A percentile compares a stretch with the other conserved stretches of the same genome.
Evolutionary conservation across 1,140 invertebrate genomes (phyloP).

Genomic region (Drosophila ironensis): DNA sequence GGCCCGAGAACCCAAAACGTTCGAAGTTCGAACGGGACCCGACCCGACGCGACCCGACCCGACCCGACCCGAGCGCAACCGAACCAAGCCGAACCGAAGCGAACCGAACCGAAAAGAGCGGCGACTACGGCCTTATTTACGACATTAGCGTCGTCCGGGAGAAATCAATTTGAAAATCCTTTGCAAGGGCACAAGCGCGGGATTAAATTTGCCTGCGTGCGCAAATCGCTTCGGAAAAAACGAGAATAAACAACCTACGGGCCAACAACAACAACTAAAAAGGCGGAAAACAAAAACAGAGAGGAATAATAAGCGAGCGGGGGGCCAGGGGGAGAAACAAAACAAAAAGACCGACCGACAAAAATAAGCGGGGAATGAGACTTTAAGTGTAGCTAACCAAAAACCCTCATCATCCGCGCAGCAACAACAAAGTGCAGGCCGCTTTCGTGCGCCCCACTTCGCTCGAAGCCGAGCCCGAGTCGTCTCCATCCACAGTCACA

Average conservation of each 20-base stretch:
- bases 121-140: conserved; percentile 68
- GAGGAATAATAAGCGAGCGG: conserved; percentile 4
- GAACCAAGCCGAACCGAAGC: conserved; percentile 1
- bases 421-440: conserved; percentile 72
- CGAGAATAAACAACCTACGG: conserved; percentile 29
- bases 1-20: conserved; percentile 3
- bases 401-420: conserved; percentile 69
- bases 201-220: conserved; percentile 71
- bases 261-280: conserved; percentile 12
- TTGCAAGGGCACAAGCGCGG: conserved; percentile 64
- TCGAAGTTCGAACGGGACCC: no score
- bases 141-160: conserved; percentile 63
- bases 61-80: no score
- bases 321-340: conserved; percentile 26
- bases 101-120: conserved; percentile 11
- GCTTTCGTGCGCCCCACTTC: conserved; percentile 64
- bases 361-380: conserved; percentile 44
- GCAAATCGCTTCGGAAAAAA: conserved; percentile 31
- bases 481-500: conserved; percentile 6
- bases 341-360: conserved; percentile 66
- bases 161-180: conserved; percentile 79
- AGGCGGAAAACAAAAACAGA: conserved; percentile 30
- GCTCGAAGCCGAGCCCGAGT: conserved; percentile 37
- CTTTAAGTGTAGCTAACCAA: conserved; percentile 73
- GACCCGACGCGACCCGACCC: no score